A percentile compares a stretch with the other conserved stretches of the same genome.
These are phyloP conservation scores for Diadumene lineata DNA, from an alignment of 92 coral and sea anemone genomes.

Conservation along the genomic window DNA sequence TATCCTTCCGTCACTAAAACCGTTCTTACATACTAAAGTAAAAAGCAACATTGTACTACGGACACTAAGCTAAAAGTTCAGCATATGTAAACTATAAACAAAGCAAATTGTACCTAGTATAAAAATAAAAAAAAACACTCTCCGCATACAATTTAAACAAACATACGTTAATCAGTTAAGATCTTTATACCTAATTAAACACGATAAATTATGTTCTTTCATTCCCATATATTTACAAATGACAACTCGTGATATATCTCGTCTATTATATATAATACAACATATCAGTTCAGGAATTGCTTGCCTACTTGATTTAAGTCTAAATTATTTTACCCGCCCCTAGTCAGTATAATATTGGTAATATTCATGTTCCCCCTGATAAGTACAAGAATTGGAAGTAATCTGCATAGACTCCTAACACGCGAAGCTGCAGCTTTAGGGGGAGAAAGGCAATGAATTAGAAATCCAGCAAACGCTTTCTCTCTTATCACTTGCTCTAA, in stretches of 20 bases:
- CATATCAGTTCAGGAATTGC: not conserved
- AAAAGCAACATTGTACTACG: not conserved
- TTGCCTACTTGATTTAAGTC: not conserved
- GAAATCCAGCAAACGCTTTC: too few relatives aligned
- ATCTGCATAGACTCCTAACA: too few relatives aligned
- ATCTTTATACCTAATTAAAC: not conserved
- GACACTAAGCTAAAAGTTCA: not conserved
- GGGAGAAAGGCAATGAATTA: too few relatives aligned
- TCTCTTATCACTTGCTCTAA: too few relatives aligned
- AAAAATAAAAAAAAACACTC: not conserved
- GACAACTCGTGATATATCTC: not conserved
- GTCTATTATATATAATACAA: not conserved
- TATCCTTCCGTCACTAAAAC: not conserved
- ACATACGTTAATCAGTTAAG: conserved; percentile 8
- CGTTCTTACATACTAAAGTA: not conserved
- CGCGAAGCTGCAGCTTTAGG: too few relatives aligned
- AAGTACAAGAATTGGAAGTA: not conserved
- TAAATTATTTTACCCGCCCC: conserved; percentile 7
- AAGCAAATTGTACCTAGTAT: not conserved
- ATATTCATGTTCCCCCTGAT: not conserved
- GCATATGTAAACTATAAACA: not conserved
- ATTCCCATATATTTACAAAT: not conserved
- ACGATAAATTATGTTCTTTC: conserved; percentile 3
- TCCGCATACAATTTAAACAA: too few relatives aligned
- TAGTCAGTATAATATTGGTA: not conserved